These are phyloP conservation scores for Mus pahari DNA, from an alignment of 2,113 vertebrate genomes.

Conservation along the genomic window DNA sequence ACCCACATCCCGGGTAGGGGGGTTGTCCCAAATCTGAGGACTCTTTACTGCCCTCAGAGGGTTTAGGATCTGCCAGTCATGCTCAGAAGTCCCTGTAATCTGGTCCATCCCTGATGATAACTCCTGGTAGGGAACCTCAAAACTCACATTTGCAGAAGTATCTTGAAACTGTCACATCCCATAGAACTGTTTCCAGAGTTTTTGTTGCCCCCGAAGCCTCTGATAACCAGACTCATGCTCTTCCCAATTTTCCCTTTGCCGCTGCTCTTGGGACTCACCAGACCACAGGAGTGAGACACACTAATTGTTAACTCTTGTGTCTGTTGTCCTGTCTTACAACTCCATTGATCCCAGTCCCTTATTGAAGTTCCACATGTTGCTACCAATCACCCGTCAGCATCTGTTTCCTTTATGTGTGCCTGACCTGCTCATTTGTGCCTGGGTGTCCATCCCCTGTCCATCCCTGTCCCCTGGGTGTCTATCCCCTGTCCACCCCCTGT, in stretches of 20 bases:
- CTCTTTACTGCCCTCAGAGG: neutral
- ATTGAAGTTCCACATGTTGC: neutral
- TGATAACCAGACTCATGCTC: neutral
- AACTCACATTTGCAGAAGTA: neutral
- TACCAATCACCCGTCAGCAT: neutral
- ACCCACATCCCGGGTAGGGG: neutral
- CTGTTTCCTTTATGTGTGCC: neutral
- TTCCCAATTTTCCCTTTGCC: neutral
- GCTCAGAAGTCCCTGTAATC: neutral
- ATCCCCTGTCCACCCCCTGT: neutral
- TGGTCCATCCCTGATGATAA: neutral
- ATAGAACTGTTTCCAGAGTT: neutral
- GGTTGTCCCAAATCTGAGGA: too few relatives aligned
- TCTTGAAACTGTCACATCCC: too few relatives aligned
- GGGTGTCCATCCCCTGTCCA: neutral
- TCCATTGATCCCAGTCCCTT: neutral
- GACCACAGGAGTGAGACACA: neutral
- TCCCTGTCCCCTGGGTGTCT: too few relatives aligned
- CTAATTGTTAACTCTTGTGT: neutral
- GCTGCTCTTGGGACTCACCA: constrained; percentile 14
- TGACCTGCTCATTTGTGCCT: neutral
- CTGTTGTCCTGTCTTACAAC: neutral
- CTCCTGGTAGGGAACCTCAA: neutral
- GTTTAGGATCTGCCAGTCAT: neutral
- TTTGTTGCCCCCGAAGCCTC: neutral